phyloP scores from a whole-genome alignment of 2,888 invertebrate species.

The Epistrophe grossulariae region DNA sequence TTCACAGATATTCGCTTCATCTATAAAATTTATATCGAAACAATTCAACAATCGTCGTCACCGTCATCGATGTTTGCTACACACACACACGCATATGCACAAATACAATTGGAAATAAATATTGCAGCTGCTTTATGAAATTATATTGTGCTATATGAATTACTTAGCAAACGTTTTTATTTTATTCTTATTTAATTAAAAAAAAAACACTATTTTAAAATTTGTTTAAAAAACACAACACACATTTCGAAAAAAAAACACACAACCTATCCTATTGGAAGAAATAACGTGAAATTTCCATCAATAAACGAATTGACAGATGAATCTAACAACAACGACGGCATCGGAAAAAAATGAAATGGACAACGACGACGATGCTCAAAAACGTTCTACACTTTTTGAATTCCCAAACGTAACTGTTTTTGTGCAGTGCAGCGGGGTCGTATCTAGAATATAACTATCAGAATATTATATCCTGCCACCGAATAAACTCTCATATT shows the following conservation, averaged over 20 bases:
- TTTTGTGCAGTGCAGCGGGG: slow-evolving; percentile 60
- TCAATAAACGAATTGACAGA: slow-evolving; percentile 17
- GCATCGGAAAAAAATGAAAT: not conserved
- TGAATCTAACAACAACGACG: slow-evolving; percentile 7
- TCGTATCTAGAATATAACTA: slow-evolving; percentile 28
- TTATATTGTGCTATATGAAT: slow-evolving; percentile 63
- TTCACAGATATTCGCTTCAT: slow-evolving; percentile 28
- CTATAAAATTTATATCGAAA: slow-evolving; percentile 69
- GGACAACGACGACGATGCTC: not conserved
- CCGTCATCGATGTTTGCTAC: slow-evolving; percentile 4
- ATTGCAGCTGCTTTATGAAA: slow-evolving; percentile 61
- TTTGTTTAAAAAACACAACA: not conserved
- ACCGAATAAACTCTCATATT: slow-evolving; percentile 46
- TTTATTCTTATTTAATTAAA: not conserved
- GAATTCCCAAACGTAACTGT: slow-evolving; percentile 75
- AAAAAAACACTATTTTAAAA: not conserved
- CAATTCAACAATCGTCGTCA: slow-evolving; percentile 37
- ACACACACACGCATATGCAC: slow-evolving; percentile 31
- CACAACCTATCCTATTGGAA: slow-evolving; percentile 6
- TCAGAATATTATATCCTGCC: slow-evolving; percentile 54
- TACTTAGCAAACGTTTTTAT: not conserved
- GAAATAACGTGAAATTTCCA: not conserved
- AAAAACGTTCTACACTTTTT: slow-evolving; percentile 68
- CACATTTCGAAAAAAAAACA: not conserved
- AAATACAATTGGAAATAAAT: slow-evolving; percentile 48